These are phyloP conservation scores for Thunnus albacares DNA, from an alignment of 2,797 vertebrate species.

Conservation along the genomic window DNA sequence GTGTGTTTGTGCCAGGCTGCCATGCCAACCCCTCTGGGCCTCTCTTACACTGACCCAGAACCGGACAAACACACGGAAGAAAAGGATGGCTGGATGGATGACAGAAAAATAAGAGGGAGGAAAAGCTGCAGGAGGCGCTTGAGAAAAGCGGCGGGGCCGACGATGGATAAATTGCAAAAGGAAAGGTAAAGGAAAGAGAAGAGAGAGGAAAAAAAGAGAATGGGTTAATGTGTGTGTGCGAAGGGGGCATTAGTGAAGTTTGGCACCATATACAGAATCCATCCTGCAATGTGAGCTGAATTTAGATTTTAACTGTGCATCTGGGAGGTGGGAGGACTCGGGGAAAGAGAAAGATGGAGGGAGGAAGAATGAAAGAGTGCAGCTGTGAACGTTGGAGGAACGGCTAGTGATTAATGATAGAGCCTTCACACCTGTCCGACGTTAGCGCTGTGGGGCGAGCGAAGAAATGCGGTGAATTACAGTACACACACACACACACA, in stretches of 20 bases:
- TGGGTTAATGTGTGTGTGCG: constrained; percentile 21
- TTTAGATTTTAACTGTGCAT: constrained; percentile 65
- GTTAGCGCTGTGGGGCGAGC: constrained; percentile 12
- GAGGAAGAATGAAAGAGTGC: constrained; percentile 51
- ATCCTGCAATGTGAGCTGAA: constrained; percentile 72
- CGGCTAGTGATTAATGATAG: constrained; percentile 58
- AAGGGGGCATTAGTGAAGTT: constrained; percentile 8
- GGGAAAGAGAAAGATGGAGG: constrained; percentile 2
- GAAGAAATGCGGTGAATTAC: constrained; percentile 18
- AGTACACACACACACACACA: constrained; percentile 8
- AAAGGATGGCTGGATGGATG: constrained; percentile 55
- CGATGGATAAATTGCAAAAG: constrained; percentile 38
- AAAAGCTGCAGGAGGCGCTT: constrained; percentile 51
- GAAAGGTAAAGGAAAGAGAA: constrained; percentile 33
- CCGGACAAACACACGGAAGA: constrained; percentile 63
- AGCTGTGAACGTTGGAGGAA: constrained; percentile 46
- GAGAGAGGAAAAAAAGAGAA: not conserved
- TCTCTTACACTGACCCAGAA: constrained; percentile 51
- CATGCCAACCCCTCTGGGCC: constrained; percentile 78
- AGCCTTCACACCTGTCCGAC: constrained; percentile 58
- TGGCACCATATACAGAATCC: constrained; percentile 63
- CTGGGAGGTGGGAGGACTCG: not conserved
- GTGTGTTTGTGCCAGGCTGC: constrained; percentile 74
- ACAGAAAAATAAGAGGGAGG: constrained; percentile 52
- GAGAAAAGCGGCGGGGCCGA: constrained; percentile 11